Evolutionary conservation across 2,888 invertebrate species (phyloP).

Genomic region (Cantharis lateralis): DNA sequence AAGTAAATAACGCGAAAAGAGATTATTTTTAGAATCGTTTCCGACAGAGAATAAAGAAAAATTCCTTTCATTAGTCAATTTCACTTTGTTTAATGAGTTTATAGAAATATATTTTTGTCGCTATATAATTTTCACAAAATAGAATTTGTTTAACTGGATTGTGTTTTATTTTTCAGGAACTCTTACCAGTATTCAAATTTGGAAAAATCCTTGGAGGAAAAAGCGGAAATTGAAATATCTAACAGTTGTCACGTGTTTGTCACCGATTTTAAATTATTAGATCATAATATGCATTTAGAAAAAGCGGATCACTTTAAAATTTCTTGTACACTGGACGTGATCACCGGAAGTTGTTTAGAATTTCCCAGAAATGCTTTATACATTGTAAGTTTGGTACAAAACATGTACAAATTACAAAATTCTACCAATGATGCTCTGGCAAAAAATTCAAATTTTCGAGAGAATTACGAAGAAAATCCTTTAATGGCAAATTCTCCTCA

Average conservation of each 20-base stretch:
- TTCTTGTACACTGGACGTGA: conserved; percentile 78
- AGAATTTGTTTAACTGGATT: background rate
- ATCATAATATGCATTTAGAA: conserved; percentile 79
- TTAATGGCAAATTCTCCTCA: conserved; percentile 77
- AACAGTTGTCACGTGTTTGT: conserved; percentile 96
- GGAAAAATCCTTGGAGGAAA: conserved; percentile 40
- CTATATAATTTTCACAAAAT: background rate
- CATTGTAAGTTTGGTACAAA: conserved; percentile 72
- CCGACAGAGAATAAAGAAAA: background rate
- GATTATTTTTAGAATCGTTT: background rate
- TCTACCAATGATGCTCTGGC: conserved; percentile 44
- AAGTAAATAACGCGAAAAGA: background rate
- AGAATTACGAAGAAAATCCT: conserved; percentile 53
- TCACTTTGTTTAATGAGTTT: background rate
- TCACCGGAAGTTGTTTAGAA: conserved; percentile 81
- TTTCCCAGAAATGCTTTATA: conserved; percentile 87
- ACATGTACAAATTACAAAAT: conserved; percentile 71
- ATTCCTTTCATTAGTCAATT: background rate
- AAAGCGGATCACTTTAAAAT: conserved; percentile 85
- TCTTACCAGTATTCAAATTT: background rate
- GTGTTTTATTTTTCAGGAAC: background rate
- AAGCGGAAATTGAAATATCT: conserved; percentile 65
- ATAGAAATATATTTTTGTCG: background rate
- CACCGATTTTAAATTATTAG: conserved; percentile 83
- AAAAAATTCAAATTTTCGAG: conserved; percentile 20